Base-by-base conservation (phyloP, 2,888 invertebrate species). In the Tupiocoris notatus region DNA sequence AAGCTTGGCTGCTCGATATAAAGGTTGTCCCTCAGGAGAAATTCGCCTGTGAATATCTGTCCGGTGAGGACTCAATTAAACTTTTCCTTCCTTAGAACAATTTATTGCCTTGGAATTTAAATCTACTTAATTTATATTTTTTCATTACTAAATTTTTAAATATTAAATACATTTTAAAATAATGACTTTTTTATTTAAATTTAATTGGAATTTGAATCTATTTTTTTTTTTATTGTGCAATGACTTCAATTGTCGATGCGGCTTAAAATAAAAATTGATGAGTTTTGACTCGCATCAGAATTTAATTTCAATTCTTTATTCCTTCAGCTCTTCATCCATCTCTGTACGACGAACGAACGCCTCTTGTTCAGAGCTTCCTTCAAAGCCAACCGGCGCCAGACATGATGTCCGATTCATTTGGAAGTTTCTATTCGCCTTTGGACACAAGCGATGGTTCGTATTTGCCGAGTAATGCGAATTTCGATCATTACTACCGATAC, bases 1-100 rank as follows among this genome's bases (percentile, higher is more conserved):
- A 96, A 84, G 93, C 94, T 0, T 96, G 96, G 96, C 95, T 95
- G 84, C 87, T 96, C 77, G 96, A 96, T 86, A 95, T 94, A 84
- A 88, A 93, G 81, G 96, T 96, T 0, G 86, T 96, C 78, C 95
- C 96, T 0, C 92, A 93, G 82, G 96, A 96, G 84, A 84, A 88
- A 56, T 89, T 91, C 83, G 92, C 93, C 56, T 56, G 25, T 7
- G 75, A 78, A 56, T 71, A 63, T 25, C 63, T 78, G 12, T 66
- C 74, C 3, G 57, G 64, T 70, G 24, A 57, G 58, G n/a, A n/a
- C n/a, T n/a, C n/a, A n/a, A n/a, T n/a, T n/a, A n/a, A n/a, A n/a
- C n/a, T n/a, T n/a, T n/a, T n/a, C n/a, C n/a, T n/a, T n/a, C n/a
- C n/a, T n/a, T n/a, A n/a, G n/a, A n/a, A n/a, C n/a, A n/a, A n/a